Evolutionary conservation across 2,113 vertebrate genomes (phyloP).

Genomic region (Phaethon lepturus): DNA sequence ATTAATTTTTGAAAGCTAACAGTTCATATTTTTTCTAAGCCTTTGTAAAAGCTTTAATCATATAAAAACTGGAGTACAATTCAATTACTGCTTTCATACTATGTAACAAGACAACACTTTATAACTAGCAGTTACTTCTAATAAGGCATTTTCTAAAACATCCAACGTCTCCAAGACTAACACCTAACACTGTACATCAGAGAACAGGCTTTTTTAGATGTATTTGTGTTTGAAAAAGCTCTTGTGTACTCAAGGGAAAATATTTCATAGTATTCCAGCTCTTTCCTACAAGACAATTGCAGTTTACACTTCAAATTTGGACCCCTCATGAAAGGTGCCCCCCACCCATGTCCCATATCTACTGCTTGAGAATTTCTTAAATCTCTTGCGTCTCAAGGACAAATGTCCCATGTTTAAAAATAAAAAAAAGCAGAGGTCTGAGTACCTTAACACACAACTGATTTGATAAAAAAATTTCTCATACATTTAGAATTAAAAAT

Average conservation of each 20-base stretch:
- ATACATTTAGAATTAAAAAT: constrained; percentile 50
- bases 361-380: not conserved
- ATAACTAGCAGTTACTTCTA: not conserved
- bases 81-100: not conserved
- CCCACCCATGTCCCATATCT: accelerated
- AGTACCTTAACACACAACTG: not conserved
- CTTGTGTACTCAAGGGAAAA: not conserved
- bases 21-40: not conserved
- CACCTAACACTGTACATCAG: not conserved
- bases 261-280: not conserved
- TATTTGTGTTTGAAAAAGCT: not conserved
- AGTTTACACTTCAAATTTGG: not conserved
- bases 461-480: not conserved
- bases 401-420: not conserved
- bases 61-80: not conserved
- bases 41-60: not conserved
- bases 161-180: not conserved
- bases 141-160: not conserved
- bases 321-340: not conserved
- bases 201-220: not conserved
- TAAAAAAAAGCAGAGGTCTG: not conserved
- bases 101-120: not conserved
- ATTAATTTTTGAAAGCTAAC: not conserved
- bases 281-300: not conserved
- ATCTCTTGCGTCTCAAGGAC: not conserved